Evolutionary conservation across 2,113 vertebrate genomes (phyloP), one percentile per base, ranked within the genome.

Genomic region (Eira barbara): DNA sequence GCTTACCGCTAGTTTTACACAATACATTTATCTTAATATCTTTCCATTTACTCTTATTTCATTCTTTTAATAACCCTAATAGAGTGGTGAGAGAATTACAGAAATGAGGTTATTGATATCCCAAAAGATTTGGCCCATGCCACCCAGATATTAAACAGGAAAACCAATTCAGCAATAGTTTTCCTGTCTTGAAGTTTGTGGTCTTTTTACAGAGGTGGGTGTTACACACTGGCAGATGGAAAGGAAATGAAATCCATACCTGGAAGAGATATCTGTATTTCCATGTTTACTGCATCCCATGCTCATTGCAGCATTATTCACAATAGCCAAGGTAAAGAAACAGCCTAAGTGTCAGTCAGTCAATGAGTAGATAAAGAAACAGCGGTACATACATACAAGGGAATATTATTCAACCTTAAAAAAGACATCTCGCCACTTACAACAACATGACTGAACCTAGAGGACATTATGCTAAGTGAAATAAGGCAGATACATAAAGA

Each of bases 41-140:
- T 95, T 93, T 45, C 71, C 67, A 71, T 36, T 91, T 82, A 67
- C 47, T 92, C 47, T 96, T 73, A 95, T 73, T 95, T 94, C 76
- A 76, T 65, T 83, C 45, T 78, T 97, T 29, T 85, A 82, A 88
- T 49, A 93, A 89, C 49, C 20, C 21, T 93, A 95, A 89, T 63
- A 7, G 4, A 65, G 18, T 71, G 18, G 3, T 10, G 4, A 27
- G 20, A 52, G 25, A 67, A 71, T 95, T 80, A 92, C 80, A 27
- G 95, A 96, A 96, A 95, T 69, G 6, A 93, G n/a, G 13, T 15
- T 49, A 96, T 20, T 69, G 17, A 39, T 71, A 83, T 25, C 29
- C 36, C 39, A 13, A 74, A 94, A 94, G 29, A 45, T 69, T 84
- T 88, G 42, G 36, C 15, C 55, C 39, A 63, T 47, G 18, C 61